These are phyloP conservation scores for Hemibagrus wyckioides DNA, from an alignment of 2,113 vertebrate species.

Conservation along the genomic window DNA sequence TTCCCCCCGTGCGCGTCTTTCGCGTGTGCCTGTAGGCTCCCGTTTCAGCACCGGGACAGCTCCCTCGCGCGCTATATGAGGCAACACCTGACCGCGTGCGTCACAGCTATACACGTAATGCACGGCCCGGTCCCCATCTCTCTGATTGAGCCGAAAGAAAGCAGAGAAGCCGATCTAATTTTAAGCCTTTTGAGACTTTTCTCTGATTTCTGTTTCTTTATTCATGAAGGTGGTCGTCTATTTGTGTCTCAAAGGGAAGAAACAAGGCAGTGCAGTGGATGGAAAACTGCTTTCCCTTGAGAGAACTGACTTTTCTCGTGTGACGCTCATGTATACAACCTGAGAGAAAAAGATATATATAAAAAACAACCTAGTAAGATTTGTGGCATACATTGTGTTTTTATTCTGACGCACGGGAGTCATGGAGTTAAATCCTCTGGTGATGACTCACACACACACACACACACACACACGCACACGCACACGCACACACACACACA, in stretches of 20 bases:
- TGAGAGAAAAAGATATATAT: neutral
- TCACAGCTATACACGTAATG: conserved; percentile 72
- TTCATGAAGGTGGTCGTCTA: conserved; percentile 7
- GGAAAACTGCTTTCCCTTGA: neutral
- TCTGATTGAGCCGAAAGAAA: conserved; percentile 49
- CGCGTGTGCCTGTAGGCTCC: conserved; percentile 58
- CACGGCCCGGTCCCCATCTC: conserved; percentile 68
- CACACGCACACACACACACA: conserved; percentile 69
- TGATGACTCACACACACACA: conserved; percentile 74
- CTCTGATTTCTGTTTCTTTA: conserved; percentile 9
- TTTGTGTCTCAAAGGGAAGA: neutral
- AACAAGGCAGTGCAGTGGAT: neutral
- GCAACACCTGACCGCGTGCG: conserved; percentile 74
- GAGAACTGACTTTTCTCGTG: neutral
- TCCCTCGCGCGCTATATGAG: conserved; percentile 75
- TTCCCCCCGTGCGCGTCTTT: conserved; percentile 53
- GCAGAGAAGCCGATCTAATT: neutral
- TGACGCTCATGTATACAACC: neutral
- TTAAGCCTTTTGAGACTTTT: neutral
- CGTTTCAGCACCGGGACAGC: conserved; percentile 83
- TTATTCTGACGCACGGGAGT: conserved; percentile 30
- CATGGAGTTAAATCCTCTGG: conserved; percentile 70
- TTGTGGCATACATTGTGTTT: neutral
- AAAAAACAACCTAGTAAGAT: neutral
- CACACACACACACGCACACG: conserved; percentile 57